These are phyloP conservation scores for Cacatua alba DNA, from an alignment of 2,113 vertebrate genomes.

Conservation along the genomic window DNA sequence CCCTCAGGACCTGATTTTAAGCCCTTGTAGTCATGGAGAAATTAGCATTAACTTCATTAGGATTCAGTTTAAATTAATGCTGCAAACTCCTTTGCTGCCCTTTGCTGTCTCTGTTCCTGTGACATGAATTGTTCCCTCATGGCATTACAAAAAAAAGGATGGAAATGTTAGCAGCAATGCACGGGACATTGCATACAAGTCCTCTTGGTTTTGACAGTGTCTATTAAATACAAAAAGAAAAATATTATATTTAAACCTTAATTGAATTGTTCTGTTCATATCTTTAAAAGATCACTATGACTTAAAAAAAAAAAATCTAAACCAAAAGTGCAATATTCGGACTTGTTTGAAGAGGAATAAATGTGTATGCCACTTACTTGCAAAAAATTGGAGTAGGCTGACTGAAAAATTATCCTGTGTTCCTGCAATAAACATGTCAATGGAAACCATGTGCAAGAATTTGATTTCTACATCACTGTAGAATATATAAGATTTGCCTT, in stretches of 20 bases:
- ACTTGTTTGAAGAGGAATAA: background rate
- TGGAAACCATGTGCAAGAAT: background rate
- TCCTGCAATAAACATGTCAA: background rate
- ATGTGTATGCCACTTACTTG: background rate
- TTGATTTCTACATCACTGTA: background rate
- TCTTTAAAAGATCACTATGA: background rate
- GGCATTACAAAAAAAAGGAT: background rate
- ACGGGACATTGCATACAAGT: background rate
- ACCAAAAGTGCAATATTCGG: background rate
- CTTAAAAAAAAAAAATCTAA: background rate
- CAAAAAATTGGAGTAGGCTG: background rate
- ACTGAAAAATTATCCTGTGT: background rate
- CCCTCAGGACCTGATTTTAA: background rate
- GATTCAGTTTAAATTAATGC: slow-evolving; percentile 1
- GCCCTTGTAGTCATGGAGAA: background rate
- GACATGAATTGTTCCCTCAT: background rate
- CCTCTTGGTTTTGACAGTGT: background rate
- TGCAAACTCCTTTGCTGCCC: background rate
- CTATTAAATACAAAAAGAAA: background rate
- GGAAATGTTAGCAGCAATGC: background rate
- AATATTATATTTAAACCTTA: background rate
- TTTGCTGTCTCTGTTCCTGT: background rate
- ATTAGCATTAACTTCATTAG: background rate
- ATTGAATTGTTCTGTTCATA: background rate
- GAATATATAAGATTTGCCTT: background rate